A percentile compares a stretch with the other conserved stretches of the same genome.
phyloP scores from a whole-genome alignment of 2,113 vertebrate species.

The Oncorhynchus tshawytscha region DNA sequence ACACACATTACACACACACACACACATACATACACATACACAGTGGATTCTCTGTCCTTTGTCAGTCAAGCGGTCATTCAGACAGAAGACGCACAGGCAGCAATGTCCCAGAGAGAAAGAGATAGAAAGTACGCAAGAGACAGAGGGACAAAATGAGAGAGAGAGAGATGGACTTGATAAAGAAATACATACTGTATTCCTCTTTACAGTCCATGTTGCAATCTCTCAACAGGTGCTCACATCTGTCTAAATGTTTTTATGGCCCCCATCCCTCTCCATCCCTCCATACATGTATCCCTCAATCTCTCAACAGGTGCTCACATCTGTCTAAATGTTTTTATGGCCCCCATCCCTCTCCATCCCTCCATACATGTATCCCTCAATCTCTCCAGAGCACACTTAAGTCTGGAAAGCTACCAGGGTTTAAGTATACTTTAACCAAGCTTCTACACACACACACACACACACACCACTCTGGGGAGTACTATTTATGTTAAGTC shows the following conservation, averaged over 20 bases:
- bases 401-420: slow-evolving; percentile 13
- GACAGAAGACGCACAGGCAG: no score
- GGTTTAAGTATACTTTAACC: slow-evolving; percentile 42
- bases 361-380: slow-evolving; percentile 1
- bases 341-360: slow-evolving; percentile 24
- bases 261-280: slow-evolving; percentile 19
- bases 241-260: slow-evolving; percentile 57
- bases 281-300: slow-evolving; percentile 2
- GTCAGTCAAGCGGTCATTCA: slow-evolving; percentile 15
- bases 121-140: no score
- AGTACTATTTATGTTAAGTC: neutral
- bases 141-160: no score
- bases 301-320: slow-evolving; percentile 25
- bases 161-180: neutral
- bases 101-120: no score
- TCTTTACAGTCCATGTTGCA: neutral
- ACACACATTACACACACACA: no score
- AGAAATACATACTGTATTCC: neutral
- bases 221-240: slow-evolving; percentile 33
- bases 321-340: slow-evolving; percentile 58
- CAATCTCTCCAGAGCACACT: slow-evolving; percentile 22
- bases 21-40: neutral
- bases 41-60: slow-evolving; percentile 12
- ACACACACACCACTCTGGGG: no score
- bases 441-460: neutral